Conservation (phyloP, 2,888 invertebrate species). For the Psylliodes chrysocephalus region DNA sequence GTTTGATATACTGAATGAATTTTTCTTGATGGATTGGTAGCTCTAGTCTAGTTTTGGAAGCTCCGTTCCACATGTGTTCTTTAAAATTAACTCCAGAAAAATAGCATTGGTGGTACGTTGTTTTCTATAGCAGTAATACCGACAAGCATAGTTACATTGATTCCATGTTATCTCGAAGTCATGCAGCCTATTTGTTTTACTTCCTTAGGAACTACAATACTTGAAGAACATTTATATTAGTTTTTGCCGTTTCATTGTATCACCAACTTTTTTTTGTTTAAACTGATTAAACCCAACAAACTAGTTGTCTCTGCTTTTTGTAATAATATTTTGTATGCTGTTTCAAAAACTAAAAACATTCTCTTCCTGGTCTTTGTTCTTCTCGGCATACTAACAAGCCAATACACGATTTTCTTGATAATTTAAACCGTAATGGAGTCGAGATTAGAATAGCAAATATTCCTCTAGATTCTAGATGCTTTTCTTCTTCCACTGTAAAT, state of each 20-base stretch:
- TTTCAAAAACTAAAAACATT: background rate
- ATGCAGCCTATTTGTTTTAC: conserved; percentile 48
- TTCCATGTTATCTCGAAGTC: conserved; percentile 42
- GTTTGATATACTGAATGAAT: conserved; percentile 39
- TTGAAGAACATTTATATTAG: background rate
- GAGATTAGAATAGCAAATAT: background rate
- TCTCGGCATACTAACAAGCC: background rate
- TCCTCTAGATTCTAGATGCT: background rate
- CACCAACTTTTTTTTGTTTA: background rate
- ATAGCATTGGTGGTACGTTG: conserved; percentile 45
- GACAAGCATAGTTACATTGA: conserved; percentile 44
- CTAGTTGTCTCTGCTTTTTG: background rate
- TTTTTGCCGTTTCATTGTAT: background rate
- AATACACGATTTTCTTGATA: background rate
- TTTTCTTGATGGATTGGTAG: conserved; percentile 41
- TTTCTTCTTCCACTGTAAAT: background rate
- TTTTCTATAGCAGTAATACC: conserved; percentile 46
- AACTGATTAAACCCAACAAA: background rate
- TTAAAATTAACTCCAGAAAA: conserved; percentile 43
- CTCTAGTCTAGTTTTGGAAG: conserved; percentile 26
- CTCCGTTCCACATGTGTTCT: conserved; percentile 15
- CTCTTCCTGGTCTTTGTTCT: background rate
- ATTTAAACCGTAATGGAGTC: background rate
- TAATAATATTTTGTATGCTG: background rate
- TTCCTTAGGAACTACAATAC: conserved; percentile 38